A percentile compares a stretch with the other conserved stretches of the same genome.
Evolutionary conservation across 1,140 invertebrate genomes (phyloP).

Genomic region (Rhagoletis zephyria): DNA sequence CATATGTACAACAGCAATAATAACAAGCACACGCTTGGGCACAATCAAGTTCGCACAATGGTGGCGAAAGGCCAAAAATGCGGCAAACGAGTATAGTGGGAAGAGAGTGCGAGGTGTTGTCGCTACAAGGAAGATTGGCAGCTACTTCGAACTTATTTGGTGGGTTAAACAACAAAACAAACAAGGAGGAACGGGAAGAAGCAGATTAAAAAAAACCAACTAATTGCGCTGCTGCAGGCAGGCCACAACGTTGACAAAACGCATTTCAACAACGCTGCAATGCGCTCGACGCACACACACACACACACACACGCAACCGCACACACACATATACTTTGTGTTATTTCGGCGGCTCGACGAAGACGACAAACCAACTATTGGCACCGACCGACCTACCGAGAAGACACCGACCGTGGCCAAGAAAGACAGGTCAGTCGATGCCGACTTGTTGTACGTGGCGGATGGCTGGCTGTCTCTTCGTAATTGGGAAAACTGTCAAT

Average conservation of each 20-base stretch:
- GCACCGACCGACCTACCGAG: neutral
- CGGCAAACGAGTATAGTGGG: neutral
- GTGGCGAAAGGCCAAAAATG: neutral
- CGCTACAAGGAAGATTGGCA: neutral
- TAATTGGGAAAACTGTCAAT: neutral
- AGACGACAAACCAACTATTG: constrained; percentile 34
- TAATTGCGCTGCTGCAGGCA: neutral
- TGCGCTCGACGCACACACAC: neutral
- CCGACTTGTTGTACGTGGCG: constrained; percentile 49
- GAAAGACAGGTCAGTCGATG: constrained; percentile 45
- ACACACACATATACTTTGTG: no score
- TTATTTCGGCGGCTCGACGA: constrained; percentile 2
- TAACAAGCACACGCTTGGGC: neutral
- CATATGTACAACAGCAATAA: neutral
- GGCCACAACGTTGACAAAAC: constrained; percentile 5
- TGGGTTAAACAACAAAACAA: neutral
- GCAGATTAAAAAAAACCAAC: neutral
- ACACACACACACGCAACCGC: no score
- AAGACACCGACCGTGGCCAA: constrained; percentile 41
- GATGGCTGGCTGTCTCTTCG: neutral
- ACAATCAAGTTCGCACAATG: neutral
- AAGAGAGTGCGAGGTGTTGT: neutral
- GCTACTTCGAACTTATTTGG: neutral
- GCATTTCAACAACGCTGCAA: constrained; percentile 28
- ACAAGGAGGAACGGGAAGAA: neutral